Conservation (phyloP, 92 coral and sea anemone species). For the Bergia puertoricense region DNA sequence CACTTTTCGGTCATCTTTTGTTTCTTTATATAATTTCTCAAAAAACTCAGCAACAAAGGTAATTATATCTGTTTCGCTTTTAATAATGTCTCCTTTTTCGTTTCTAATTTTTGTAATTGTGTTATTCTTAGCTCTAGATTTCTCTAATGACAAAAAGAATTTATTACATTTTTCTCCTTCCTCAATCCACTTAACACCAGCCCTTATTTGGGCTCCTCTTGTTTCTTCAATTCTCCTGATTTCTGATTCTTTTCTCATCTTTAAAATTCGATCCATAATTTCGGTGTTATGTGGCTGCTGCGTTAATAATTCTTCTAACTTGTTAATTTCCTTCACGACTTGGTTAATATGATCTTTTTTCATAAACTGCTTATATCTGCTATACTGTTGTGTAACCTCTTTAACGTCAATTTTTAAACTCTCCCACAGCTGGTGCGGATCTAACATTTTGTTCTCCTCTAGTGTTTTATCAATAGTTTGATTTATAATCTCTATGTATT, state of each 20-base stretch:
- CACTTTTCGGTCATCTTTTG: constrained; percentile 4
- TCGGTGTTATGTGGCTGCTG: neutral
- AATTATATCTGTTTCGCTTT: neutral
- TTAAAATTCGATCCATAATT: neutral
- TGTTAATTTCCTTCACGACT: neutral
- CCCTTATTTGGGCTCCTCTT: neutral
- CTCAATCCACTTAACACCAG: neutral
- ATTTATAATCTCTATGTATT: neutral
- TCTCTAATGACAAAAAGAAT: constrained; percentile 5
- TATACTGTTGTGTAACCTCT: neutral
- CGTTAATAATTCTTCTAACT: constrained; percentile 2
- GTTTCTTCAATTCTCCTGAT: neutral
- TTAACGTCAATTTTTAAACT: neutral
- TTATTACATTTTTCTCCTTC: neutral
- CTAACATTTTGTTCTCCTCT: neutral
- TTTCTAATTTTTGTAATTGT: constrained; percentile 15
- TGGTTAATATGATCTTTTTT: neutral
- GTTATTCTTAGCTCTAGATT: constrained; percentile 10
- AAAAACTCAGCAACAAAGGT: neutral
- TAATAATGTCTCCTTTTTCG: constrained; percentile 3
- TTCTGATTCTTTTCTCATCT: neutral
- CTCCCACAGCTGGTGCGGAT: constrained; percentile 6
- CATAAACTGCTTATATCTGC: constrained; percentile 6
- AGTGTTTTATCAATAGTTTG: neutral
- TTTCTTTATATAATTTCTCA: constrained; percentile 12